phyloP scores from a whole-genome alignment of 2,888 invertebrate species.

The Athetis lepigone region DNA sequence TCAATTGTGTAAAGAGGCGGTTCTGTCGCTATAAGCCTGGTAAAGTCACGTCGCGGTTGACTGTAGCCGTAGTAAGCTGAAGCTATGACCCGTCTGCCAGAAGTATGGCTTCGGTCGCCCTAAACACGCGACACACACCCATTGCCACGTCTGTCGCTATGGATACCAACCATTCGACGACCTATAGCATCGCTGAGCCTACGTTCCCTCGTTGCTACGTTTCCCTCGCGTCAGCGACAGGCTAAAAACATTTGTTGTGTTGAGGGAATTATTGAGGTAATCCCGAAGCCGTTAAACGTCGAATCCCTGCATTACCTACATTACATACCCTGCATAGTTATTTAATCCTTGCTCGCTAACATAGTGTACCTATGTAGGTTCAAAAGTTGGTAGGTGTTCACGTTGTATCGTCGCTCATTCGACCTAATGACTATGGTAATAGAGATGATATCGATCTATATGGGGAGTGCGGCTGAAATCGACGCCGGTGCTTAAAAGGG shows the following conservation, averaged over 20 bases:
- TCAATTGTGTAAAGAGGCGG: slow-evolving; percentile 71
- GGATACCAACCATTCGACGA: slow-evolving; percentile 69
- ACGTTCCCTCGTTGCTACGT: no score
- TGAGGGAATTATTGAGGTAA: slow-evolving; percentile 87
- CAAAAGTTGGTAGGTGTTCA: slow-evolving; percentile 67
- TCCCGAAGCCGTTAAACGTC: slow-evolving; percentile 89
- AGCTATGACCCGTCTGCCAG: slow-evolving; percentile 77
- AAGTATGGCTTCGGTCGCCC: slow-evolving; percentile 82
- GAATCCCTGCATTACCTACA: slow-evolving; percentile 88
- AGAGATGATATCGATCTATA: slow-evolving; percentile 78
- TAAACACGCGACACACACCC: slow-evolving; percentile 68
- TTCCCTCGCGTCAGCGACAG: slow-evolving; percentile 69
- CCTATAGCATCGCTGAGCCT: slow-evolving; percentile 65
- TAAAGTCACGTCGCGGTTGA: slow-evolving; percentile 79
- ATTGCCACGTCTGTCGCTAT: slow-evolving; percentile 67
- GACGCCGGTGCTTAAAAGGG: slow-evolving; percentile 81
- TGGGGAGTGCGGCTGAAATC: slow-evolving; percentile 74
- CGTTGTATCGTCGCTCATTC: slow-evolving; percentile 70
- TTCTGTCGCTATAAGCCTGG: slow-evolving; percentile 72
- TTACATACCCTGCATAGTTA: slow-evolving; percentile 87
- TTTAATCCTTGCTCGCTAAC: slow-evolving; percentile 86
- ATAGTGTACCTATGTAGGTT: slow-evolving; percentile 73
- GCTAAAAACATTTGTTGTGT: slow-evolving; percentile 89
- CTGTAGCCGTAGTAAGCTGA: slow-evolving; percentile 74
- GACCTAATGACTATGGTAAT: slow-evolving; percentile 79